Evolutionary conservation across 2,888 invertebrate genomes (phyloP), one percentile per base, ranked within the genome.

Genomic region (Pollenia griseotomentosa): DNA sequence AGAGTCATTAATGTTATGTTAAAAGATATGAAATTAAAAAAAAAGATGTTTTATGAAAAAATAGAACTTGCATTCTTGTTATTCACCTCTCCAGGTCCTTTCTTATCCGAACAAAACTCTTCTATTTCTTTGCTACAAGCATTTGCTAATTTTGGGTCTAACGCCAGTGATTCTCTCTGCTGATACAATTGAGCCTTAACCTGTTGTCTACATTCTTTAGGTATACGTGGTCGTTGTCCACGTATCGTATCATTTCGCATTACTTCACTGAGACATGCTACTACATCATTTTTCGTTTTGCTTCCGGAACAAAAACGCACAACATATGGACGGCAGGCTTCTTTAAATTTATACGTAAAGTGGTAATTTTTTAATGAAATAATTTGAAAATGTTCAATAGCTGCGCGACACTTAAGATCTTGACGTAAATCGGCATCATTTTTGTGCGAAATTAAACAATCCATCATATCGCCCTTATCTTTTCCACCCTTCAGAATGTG

Each of bases 371-470:
- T 98, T 88, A 99, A 93, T 3, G 98, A 97, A 87, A 99, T 97
- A 86, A 99, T 94, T 94, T 99, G 99, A 92, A 99, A 98, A 94
- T 99, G 99, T 94, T 99, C 99, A 71, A 99, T 97, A 86, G 98
- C 98, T 53, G 97, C 97, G 88, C 97, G 95, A 93, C 99, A 99
- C 93, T 98, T 98, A 0, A 94, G 90, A 91, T 97, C 96, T 19
- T 95, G 95, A 90, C 96, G 96, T 91, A 98, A 95, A 90, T 97
- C 96, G 7, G 96, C 95, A 90, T 97, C 96, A 93, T 98, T 98
- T 94, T 99, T 99, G 92, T 98, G 97, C 53, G 96, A 94, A 83
- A 99, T 97, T 74, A 99, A 95, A 93, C 99, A 99, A 85, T 98
- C 97, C 96, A 99, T 97, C 89, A 99, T 95, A 89, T 98, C 97